A percentile compares a stretch with the other conserved stretches of the same genome.
Evolutionary conservation across 2,888 invertebrate species (phyloP).

Genomic region (Cheilosia pagana): DNA sequence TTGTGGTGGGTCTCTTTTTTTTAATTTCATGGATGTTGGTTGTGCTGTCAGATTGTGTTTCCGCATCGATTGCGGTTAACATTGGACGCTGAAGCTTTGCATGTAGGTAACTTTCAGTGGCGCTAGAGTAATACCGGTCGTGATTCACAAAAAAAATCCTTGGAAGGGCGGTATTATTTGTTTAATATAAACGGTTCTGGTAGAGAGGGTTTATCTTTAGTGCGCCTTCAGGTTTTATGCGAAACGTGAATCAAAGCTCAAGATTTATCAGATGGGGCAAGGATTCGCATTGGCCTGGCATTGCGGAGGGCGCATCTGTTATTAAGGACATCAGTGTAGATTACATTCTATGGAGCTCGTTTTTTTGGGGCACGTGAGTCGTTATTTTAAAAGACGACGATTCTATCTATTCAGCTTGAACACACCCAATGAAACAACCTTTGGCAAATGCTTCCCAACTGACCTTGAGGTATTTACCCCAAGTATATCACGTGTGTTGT

Average conservation of each 20-base stretch:
- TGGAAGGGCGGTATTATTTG: neutral
- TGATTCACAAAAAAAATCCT: neutral
- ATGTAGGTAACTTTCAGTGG: constrained; percentile 57
- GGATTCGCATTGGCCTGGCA: neutral
- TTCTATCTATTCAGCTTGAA: too few relatives aligned
- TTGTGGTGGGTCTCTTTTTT: constrained; percentile 42
- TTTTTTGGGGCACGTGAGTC: too few relatives aligned
- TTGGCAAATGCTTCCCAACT: too few relatives aligned
- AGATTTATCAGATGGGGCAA: constrained; percentile 17
- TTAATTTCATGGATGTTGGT: constrained; percentile 72
- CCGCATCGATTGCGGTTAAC: constrained; percentile 68
- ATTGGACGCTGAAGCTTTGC: constrained; percentile 51
- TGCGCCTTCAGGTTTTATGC: neutral
- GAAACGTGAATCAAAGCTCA: neutral
- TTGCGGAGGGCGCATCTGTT: neutral
- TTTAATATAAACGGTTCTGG: neutral
- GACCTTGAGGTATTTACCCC: too few relatives aligned
- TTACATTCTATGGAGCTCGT: too few relatives aligned
- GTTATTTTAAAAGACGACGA: too few relatives aligned
- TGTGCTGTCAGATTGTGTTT: constrained; percentile 70
- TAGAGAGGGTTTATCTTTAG: neutral
- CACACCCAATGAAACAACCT: too few relatives aligned
- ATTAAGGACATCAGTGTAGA: too few relatives aligned
- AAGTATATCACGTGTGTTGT: neutral
- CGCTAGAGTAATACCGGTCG: constrained; percentile 44